Percentiles rank a stretch among this genome's conserved stretches.
Evolutionary conservation across 1,140 invertebrate species (phyloP).

Genomic region (Drosophila suzukii): DNA sequence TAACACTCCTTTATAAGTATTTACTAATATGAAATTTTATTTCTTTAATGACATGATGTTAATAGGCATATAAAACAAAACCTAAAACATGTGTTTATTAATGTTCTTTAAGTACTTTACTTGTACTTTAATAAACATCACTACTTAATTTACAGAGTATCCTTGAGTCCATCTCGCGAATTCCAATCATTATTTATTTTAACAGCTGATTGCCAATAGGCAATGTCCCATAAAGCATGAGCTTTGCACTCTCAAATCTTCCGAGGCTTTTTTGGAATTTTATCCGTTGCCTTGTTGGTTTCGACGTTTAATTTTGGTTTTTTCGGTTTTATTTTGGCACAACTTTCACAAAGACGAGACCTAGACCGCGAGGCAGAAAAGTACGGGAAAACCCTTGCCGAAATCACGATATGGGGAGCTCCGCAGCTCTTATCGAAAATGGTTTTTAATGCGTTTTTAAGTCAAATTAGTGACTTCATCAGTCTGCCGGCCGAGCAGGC

Average conservation of each 20-base stretch:
- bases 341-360: constrained; percentile 69
- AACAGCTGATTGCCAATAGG: constrained; percentile 48
- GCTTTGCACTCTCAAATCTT: constrained; percentile 45
- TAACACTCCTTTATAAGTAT: too few relatives aligned
- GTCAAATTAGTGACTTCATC: constrained; percentile 82
- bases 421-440: constrained; percentile 74
- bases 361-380: constrained; percentile 52
- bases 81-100: too few relatives aligned
- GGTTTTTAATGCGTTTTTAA: constrained; percentile 82
- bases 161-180: background rate
- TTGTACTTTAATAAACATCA: too few relatives aligned
- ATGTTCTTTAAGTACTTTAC: too few relatives aligned
- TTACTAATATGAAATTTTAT: too few relatives aligned
- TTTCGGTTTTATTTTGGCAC: constrained; percentile 49
- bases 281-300: constrained; percentile 19
- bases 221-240: constrained; percentile 44
- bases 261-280: constrained; percentile 47
- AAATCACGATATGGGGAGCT: constrained; percentile 23
- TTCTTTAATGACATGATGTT: too few relatives aligned
- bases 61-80: too few relatives aligned
- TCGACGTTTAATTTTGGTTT: constrained; percentile 24
- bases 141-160: background rate
- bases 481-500: constrained; percentile 50
- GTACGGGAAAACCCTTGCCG: constrained; percentile 73
- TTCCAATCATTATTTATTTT: constrained; percentile 31